Evolutionary conservation across 1,140 invertebrate species (phyloP), one percentile per base, ranked within the genome.

Genomic region (Drosophila biarmipes): DNA sequence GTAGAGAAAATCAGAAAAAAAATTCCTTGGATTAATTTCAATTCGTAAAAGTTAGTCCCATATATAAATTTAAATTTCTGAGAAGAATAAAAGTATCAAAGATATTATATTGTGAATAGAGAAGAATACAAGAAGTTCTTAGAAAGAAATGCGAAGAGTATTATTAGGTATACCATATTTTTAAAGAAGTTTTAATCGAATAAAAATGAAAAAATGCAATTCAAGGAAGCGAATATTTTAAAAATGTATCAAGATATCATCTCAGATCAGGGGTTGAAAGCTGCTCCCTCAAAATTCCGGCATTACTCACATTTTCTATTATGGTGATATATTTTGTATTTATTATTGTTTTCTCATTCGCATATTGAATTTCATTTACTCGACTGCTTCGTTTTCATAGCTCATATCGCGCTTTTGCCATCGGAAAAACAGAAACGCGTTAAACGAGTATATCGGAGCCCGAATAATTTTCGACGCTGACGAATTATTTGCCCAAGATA

Each of bases 401-500:
- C 52, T 10, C 40, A 29, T 55, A 42, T 17, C 40, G 40, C 8
- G 2, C 10, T 31, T 10, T 31, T 1, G 53, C 38, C 24, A 62
- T 58, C 59, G 59, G 27, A 64, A 63, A 38, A 63, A 40, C 24
- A 29, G 17, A 67, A 53, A 67, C 61, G 62, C 58, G 57, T 66
- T 63, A 17, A 63, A 40, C 27, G 27, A 55, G 38, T 38, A 67
- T 21, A 68, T 45, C 49, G 24, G 38, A 34, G 14, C 14, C 57
- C 35, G 35, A 68, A 55, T 45, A 53, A 52, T 53, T 69, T 67
- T 68, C 31, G 34, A 31, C 6, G 49, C 31, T 38, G 66, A 68
- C 63, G 63, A 69, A 56, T 46, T 69, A 71, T 71, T 74, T 74
- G 72, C 72, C 58, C 6, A 74, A 74, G 29, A 74, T 73, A 74